Conservation (phyloP, 2,888 invertebrate genomes). For the Sinopyrophorus schimmeli region DNA sequence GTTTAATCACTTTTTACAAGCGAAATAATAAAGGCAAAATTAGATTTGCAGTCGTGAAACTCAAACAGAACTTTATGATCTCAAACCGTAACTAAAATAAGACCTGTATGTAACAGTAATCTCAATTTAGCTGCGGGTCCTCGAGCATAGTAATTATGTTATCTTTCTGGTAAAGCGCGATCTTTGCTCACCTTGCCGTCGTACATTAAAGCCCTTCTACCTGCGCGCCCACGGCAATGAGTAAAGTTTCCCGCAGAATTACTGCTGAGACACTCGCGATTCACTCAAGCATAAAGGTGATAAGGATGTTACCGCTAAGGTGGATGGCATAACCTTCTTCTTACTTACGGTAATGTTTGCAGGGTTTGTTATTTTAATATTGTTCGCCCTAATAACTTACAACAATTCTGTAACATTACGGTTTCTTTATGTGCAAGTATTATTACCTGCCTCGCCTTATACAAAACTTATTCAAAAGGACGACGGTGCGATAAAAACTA, state of each 20-base stretch:
- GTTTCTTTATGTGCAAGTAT: too few relatives aligned
- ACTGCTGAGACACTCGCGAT: conserved; percentile 43
- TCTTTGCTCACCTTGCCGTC: conserved; percentile 48
- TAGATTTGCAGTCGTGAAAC: too few relatives aligned
- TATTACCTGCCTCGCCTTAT: too few relatives aligned
- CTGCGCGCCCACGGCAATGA: conserved; percentile 46
- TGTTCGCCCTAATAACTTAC: too few relatives aligned
- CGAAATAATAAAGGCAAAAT: too few relatives aligned
- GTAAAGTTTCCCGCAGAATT: conserved; percentile 47
- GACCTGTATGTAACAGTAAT: conserved; percentile 45
- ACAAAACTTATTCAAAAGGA: too few relatives aligned
- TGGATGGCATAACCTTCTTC: conserved; percentile 33
- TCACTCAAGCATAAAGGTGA: conserved; percentile 54
- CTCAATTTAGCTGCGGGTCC: conserved; percentile 48
- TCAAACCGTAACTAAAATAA: conserved; percentile 40
- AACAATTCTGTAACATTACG: too few relatives aligned
- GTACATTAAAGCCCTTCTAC: conserved; percentile 47
- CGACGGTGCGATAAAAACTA: too few relatives aligned
- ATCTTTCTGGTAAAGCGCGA: conserved; percentile 46
- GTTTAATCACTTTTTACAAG: too few relatives aligned
- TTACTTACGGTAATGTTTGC: conserved; percentile 24
- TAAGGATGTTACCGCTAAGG: conserved; percentile 46
- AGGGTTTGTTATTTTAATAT: conserved; percentile 19
- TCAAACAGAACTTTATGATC: too few relatives aligned
- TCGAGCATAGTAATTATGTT: conserved; percentile 50